Conservation (phyloP, 2,113 vertebrate species). For the Morone saxatilis region DNA sequence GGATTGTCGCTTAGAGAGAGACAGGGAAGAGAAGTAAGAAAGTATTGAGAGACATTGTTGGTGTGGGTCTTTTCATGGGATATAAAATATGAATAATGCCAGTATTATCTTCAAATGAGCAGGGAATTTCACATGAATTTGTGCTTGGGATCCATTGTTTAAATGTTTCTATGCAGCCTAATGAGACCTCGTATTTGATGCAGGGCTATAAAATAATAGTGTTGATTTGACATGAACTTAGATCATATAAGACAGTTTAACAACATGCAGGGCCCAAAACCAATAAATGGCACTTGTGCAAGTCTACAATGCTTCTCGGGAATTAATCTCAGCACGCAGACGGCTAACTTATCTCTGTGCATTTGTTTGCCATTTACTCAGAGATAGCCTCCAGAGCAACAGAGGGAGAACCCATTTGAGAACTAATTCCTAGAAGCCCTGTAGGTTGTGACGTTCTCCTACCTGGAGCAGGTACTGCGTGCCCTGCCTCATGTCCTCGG, state of each 20-base stretch:
- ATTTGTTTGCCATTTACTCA: neutral
- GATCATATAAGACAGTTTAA: neutral
- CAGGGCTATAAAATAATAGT: no score
- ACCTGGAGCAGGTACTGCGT: slow-evolving; percentile 97
- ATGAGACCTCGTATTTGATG: neutral
- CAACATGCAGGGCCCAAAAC: neutral
- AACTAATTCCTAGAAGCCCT: no score
- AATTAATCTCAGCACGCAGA: neutral
- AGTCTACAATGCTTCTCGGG: neutral
- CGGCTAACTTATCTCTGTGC: neutral
- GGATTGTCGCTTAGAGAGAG: neutral
- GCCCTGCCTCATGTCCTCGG: slow-evolving; percentile 95
- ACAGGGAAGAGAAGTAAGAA: neutral
- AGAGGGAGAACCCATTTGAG: neutral
- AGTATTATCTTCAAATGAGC: no score
- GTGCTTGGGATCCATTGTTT: neutral
- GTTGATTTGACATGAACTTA: neutral
- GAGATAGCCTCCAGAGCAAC: neutral
- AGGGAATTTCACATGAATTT: no score
- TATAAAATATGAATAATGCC: no score
- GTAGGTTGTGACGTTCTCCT: neutral
- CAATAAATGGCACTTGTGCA: neutral
- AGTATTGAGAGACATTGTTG: neutral
- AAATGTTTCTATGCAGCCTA: neutral
- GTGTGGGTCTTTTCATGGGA: no score